Evolutionary conservation across 2,797 vertebrate species (phyloP).

Genomic region (Euphonia xanthogaster): DNA sequence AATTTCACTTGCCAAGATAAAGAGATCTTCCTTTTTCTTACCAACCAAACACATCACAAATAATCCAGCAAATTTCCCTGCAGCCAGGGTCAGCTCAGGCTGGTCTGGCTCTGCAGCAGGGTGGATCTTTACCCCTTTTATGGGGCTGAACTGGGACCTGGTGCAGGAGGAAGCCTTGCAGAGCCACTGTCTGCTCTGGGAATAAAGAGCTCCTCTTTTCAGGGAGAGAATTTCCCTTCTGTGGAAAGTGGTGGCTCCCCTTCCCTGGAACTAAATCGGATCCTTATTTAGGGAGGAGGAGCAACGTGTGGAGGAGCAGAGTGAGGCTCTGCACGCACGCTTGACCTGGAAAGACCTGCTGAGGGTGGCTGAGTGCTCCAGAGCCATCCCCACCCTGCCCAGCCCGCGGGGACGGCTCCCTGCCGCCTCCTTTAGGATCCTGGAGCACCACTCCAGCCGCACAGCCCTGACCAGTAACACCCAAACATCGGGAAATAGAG

Average conservation of each 20-base stretch:
- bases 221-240: slow-evolving; percentile 39
- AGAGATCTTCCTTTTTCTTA: neutral
- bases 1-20: neutral
- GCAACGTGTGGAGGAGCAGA: neutral
- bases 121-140: neutral
- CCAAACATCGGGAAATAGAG: rapidly evolving
- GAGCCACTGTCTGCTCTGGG: neutral
- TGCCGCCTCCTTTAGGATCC: neutral
- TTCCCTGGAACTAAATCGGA: neutral
- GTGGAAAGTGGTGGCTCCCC: neutral
- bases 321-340: neutral
- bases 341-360: slow-evolving; percentile 39
- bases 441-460: neutral
- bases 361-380: neutral
- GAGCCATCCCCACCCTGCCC: neutral
- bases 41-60: neutral
- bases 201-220: slow-evolving; percentile 50
- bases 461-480: neutral
- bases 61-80: neutral
- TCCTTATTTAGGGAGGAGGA: slow-evolving; percentile 40
- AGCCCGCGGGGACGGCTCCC: rapidly evolving
- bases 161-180: neutral
- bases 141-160: neutral
- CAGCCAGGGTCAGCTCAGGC: slow-evolving; percentile 24
- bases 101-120: neutral